Evolutionary conservation across 2,113 vertebrate species (phyloP).

Genomic region (Centrocercus urophasianus): DNA sequence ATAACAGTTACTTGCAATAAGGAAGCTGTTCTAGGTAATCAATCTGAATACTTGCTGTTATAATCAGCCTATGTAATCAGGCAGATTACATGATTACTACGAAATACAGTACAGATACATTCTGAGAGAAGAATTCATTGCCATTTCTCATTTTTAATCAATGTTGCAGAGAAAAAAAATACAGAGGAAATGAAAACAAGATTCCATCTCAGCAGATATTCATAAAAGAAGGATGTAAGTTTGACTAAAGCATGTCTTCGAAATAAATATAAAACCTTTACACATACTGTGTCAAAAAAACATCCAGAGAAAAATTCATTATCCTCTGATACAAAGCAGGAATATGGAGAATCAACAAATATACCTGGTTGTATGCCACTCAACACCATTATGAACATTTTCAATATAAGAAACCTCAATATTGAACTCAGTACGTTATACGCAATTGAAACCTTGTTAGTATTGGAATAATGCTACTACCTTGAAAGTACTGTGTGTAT

Average conservation of each 20-base stretch:
- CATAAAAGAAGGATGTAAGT: neutral
- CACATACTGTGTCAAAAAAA: neutral
- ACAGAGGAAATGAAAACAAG: neutral
- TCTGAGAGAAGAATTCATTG: neutral
- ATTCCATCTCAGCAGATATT: neutral
- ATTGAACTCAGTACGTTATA: neutral
- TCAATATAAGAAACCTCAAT: neutral
- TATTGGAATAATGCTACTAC: neutral
- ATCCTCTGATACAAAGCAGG: neutral
- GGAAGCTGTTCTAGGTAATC: constrained; percentile 26
- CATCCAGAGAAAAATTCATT: neutral
- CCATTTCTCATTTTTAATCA: constrained; percentile 39
- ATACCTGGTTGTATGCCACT: neutral
- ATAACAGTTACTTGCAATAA: constrained; percentile 46
- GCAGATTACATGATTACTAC: constrained; percentile 33
- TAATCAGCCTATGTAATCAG: constrained; percentile 53
- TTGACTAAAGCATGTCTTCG: neutral
- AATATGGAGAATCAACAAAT: neutral
- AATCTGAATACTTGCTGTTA: constrained; percentile 30
- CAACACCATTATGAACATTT: neutral
- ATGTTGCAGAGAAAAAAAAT: neutral
- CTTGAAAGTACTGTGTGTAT: neutral
- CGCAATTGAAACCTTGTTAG: neutral
- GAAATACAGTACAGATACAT: neutral
- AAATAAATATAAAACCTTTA: neutral